Evolutionary conservation across 2,888 invertebrate genomes (phyloP), one percentile per base, ranked within the genome.

Genomic region (Lasioglossum leucozonium): DNA sequence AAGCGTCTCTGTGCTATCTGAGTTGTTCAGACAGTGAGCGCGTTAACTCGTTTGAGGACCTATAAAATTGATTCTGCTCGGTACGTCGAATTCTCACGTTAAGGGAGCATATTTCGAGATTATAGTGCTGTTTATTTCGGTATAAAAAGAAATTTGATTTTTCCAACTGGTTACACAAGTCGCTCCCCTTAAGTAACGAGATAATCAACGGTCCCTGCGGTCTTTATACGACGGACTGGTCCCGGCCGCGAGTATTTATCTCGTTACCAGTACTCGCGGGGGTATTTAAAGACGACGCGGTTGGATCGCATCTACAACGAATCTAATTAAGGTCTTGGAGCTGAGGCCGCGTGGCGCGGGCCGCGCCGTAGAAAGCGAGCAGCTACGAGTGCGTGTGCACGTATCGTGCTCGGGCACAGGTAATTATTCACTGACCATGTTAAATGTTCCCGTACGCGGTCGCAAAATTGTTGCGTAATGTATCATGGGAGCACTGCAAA

Each of bases 401-500:
- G 77, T 40, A 69, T 37, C 74, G 79, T 83, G 74, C 81, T 34
- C 85, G 87, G 55, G 86, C 81, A 80, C 82, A 44, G 84, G 85
- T 85, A 89, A 91, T 91, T 90, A 90, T 88, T 90, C 86, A 88
- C 84, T 58, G 76, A 72, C 80, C 90, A 87, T 86, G 87, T 90
- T 89, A 88, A 90, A 86, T 87, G 87, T 87, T 80, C 82, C 79
- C 86, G 88, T 86, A 81, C 79, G 71, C 40, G 40, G 69, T 81
- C 89, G 71, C 85, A 87, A 91, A 89, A 91, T 78, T 89, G 80
- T 90, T 91, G 89, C 89, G 88, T 88, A 91, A 91, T 85, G 91
- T 85, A 89, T 90, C 91, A 86, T 85, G 89, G 86, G 88, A 88
- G 89, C 82, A 85, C 72, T 72, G 89, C 84, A 88, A 88, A 91